Percentiles rank a stretch among this genome's conserved stretches.
These are phyloP conservation scores for Cantharis lateralis DNA, from an alignment of 2,888 invertebrate genomes.

Conservation along the genomic window DNA sequence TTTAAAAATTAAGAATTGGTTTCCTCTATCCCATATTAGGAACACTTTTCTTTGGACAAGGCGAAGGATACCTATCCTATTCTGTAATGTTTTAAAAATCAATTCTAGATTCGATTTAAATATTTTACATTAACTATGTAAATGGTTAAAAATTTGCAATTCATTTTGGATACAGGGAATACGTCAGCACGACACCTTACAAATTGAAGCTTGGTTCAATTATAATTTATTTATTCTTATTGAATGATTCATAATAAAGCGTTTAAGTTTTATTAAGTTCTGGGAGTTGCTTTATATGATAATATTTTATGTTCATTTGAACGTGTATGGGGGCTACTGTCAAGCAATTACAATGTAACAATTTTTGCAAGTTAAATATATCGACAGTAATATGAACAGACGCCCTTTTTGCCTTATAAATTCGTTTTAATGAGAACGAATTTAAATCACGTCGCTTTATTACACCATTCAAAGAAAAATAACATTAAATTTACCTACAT, in stretches of 20 bases:
- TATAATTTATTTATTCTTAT: conserved; percentile 21
- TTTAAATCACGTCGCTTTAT: conserved; percentile 20
- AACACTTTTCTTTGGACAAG: too few species aligned
- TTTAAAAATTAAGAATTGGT: too few species aligned
- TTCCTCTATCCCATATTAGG: too few species aligned
- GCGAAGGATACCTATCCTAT: too few species aligned
- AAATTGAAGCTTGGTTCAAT: neutral
- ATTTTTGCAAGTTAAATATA: conserved; percentile 9
- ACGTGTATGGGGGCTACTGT: neutral
- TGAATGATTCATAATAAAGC: conserved; percentile 33
- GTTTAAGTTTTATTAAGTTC: conserved; percentile 34
- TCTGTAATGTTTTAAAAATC: too few species aligned
- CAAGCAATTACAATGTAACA: conserved; percentile 6
- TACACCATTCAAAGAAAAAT: conserved; percentile 22
- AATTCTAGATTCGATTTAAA: too few species aligned
- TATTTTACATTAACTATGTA: neutral
- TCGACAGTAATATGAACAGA: conserved; percentile 12
- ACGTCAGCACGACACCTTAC: neutral
- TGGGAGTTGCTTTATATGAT: conserved; percentile 30
- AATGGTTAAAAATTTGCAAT: neutral
- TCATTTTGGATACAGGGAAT: neutral
- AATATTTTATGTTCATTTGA: conserved; percentile 18
- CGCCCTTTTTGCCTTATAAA: conserved; percentile 7
- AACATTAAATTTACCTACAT: conserved; percentile 16
- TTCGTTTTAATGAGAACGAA: conserved; percentile 16